Conservation (phyloP, 1,140 invertebrate genomes). For the Aphaenogaster rudis region DNA sequence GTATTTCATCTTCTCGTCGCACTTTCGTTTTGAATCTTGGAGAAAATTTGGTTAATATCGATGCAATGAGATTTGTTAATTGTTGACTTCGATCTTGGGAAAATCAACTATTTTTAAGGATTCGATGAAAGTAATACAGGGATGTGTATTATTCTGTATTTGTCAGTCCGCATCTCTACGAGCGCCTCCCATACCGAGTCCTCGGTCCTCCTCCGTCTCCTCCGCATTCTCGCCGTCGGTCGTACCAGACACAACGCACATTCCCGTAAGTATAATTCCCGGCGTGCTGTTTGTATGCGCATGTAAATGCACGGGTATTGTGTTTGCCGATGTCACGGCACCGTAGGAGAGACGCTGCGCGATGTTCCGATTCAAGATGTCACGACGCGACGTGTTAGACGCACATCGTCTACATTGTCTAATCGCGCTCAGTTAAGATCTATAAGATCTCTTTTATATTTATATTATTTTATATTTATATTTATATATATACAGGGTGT, state of each 20-base stretch:
- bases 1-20: neutral
- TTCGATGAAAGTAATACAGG: constrained; percentile 32
- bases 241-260: constrained; percentile 63
- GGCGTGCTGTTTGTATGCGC: constrained; percentile 80
- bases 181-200: constrained; percentile 63
- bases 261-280: constrained; percentile 78
- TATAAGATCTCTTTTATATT: no score
- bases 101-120: constrained; percentile 48
- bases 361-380: constrained; percentile 45
- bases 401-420: neutral
- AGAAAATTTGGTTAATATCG: neutral
- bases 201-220: constrained; percentile 36
- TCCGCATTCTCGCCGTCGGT: constrained; percentile 6
- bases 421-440: neutral
- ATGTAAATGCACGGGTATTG: constrained; percentile 81
- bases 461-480: no score
- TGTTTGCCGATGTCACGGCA: constrained; percentile 78
- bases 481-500: no score
- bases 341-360: constrained; percentile 41
- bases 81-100: neutral
- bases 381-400: constrained; percentile 18
- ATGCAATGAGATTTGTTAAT: neutral
- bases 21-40: neutral
- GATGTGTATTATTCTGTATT: constrained; percentile 72
- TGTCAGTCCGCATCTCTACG: constrained; percentile 66